Conservation (phyloP, 2,888 invertebrate species). For the Tipula lateralis region DNA sequence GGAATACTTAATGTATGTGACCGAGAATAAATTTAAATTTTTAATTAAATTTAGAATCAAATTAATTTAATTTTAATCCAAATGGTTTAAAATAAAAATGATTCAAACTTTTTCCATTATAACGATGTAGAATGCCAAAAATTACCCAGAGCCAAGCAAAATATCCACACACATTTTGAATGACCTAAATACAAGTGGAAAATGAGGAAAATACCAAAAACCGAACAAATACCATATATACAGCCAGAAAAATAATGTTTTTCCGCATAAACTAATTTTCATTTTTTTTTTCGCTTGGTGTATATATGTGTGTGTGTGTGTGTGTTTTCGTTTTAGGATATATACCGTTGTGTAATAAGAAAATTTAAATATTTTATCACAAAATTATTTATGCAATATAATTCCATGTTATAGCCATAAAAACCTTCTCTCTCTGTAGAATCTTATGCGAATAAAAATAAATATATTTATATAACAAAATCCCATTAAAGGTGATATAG, state of each 20-base stretch:
- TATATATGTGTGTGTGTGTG: background rate
- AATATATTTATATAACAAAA: slow-evolving; percentile 21
- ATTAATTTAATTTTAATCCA: slow-evolving; percentile 9
- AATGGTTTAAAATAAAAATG: background rate
- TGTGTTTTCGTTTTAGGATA: background rate
- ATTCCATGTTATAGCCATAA: background rate
- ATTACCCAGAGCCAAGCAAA: background rate
- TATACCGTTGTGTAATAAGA: slow-evolving; percentile 3
- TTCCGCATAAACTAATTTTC: slow-evolving; percentile 26
- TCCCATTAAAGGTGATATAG: slow-evolving; percentile 29
- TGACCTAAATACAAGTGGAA: background rate
- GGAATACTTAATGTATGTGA: background rate
- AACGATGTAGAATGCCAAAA: background rate
- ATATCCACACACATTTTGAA: background rate
- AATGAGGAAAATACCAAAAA: slow-evolving; percentile 8
- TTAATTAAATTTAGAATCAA: slow-evolving; percentile 1
- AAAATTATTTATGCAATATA: slow-evolving; percentile 29
- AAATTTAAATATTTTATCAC: slow-evolving; percentile 28
- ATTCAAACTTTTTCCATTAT: background rate
- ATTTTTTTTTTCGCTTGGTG: background rate
- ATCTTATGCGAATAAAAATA: background rate
- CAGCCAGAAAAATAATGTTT: slow-evolving; percentile 24
- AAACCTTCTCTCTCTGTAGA: background rate
- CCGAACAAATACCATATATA: background rate
- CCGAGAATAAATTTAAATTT: background rate